Percentiles rank a stretch among this genome's conserved stretches.
phyloP scores from a whole-genome alignment of 2,888 invertebrate species.

The Clanis bilineata region DNA sequence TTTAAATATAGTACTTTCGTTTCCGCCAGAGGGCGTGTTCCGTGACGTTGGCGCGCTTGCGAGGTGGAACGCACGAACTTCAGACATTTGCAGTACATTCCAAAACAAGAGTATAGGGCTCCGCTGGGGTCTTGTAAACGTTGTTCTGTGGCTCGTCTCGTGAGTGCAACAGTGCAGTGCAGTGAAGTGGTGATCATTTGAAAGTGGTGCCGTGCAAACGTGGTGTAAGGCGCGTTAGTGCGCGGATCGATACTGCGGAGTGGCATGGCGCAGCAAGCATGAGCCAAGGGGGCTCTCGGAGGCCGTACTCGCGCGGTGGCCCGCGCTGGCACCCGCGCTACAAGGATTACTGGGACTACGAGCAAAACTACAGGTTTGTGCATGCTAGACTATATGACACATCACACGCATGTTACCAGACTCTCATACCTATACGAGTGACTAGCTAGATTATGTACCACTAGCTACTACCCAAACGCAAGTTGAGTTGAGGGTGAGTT shows the following conservation, averaged over 20 bases:
- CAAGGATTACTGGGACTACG: slow-evolving; percentile 80
- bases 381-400: background rate
- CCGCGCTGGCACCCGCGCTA: slow-evolving; percentile 78
- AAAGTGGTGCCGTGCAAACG: slow-evolving; percentile 32
- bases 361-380: slow-evolving; percentile 70
- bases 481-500: background rate
- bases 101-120: slow-evolving; percentile 58
- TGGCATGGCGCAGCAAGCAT: slow-evolving; percentile 67
- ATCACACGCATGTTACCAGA: background rate
- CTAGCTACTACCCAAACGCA: background rate
- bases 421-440: too few species aligned
- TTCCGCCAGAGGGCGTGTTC: slow-evolving; percentile 46
- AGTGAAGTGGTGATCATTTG: slow-evolving; percentile 42
- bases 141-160: slow-evolving; percentile 32
- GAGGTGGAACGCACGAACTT: slow-evolving; percentile 63
- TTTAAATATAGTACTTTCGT: slow-evolving; percentile 50
- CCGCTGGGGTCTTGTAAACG: slow-evolving; percentile 41
- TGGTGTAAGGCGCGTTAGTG: slow-evolving; percentile 44
- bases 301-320: slow-evolving; percentile 76
- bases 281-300: slow-evolving; percentile 76
- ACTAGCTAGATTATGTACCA: too few species aligned
- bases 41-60: slow-evolving; percentile 61
- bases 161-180: slow-evolving; percentile 56
- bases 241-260: slow-evolving; percentile 62
- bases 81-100: slow-evolving; percentile 56